phyloP scores from a whole-genome alignment of 2,888 invertebrate species.

The Callosobruchus maculatus region DNA sequence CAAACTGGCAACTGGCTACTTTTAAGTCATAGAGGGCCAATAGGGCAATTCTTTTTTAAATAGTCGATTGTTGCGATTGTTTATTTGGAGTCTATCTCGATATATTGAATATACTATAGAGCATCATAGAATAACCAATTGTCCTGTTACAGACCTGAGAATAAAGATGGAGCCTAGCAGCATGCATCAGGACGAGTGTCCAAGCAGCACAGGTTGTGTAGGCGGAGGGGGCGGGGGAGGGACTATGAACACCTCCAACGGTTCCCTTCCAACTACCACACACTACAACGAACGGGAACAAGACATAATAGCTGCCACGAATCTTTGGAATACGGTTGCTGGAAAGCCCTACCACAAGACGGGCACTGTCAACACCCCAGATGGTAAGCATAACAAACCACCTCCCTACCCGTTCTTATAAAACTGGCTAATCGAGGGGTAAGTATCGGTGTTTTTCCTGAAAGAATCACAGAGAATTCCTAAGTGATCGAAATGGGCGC shows the following conservation, averaged over 20 bases:
- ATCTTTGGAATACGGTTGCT: constrained; percentile 56
- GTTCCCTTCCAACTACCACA: constrained; percentile 58
- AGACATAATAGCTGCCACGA: constrained; percentile 52
- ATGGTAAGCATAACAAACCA: constrained; percentile 57
- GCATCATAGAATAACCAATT: too few relatives aligned
- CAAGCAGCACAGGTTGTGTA: constrained; percentile 41
- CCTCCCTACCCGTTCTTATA: too few relatives aligned
- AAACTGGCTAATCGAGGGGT: too few relatives aligned
- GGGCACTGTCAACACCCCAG: constrained; percentile 78
- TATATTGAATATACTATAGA: too few relatives aligned
- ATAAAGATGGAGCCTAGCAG: constrained; percentile 63
- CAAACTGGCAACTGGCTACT: too few relatives aligned
- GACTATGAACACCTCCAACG: constrained; percentile 47
- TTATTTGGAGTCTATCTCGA: too few relatives aligned
- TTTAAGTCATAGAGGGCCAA: too few relatives aligned
- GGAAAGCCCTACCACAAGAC: constrained; percentile 59
- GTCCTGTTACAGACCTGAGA: constrained; percentile 60
- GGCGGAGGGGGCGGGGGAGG: constrained; percentile 25
- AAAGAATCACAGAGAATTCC: too few relatives aligned
- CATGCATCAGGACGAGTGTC: constrained; percentile 41
- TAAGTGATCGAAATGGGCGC: too few relatives aligned
- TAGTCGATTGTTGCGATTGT: too few relatives aligned
- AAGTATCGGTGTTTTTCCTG: too few relatives aligned
- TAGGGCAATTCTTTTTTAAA: too few relatives aligned
- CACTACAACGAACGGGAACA: constrained; percentile 48